Conservation (phyloP, 2,113 vertebrate genomes). For the Cochlearius cochlearius region DNA sequence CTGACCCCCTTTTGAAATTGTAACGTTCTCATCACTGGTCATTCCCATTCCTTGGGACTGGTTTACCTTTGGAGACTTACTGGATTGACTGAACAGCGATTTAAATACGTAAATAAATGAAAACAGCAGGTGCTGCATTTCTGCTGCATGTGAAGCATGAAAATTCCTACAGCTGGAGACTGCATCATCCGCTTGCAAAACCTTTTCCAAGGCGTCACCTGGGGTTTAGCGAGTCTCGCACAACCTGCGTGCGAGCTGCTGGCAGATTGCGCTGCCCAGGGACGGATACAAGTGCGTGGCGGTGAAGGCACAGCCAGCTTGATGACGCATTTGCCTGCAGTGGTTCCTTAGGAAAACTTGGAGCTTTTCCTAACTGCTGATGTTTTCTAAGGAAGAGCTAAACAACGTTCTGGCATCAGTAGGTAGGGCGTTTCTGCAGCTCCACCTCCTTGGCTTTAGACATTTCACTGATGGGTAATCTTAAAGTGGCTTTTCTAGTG, state of each 20-base stretch:
- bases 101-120: background rate
- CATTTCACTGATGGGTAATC: background rate
- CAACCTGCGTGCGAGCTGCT: fast-evolving
- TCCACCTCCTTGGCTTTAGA: background rate
- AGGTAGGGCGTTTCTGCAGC: background rate
- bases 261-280: background rate
- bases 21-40: fast-evolving
- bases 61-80: background rate
- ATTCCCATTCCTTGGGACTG: background rate
- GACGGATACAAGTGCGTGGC: background rate
- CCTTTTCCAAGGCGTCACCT: background rate
- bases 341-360: background rate
- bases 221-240: background rate
- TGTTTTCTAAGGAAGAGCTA: background rate
- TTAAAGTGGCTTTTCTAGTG: background rate
- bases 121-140: background rate
- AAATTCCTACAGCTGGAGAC: background rate
- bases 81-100: background rate
- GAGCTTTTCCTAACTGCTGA: background rate
- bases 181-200: background rate
- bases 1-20: background rate
- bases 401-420: background rate
- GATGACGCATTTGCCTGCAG: background rate
- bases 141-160: background rate
- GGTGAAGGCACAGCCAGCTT: background rate